Base-by-base conservation (phyloP, 1,140 invertebrate species). In the Hydropsyche tenuis region DNA sequence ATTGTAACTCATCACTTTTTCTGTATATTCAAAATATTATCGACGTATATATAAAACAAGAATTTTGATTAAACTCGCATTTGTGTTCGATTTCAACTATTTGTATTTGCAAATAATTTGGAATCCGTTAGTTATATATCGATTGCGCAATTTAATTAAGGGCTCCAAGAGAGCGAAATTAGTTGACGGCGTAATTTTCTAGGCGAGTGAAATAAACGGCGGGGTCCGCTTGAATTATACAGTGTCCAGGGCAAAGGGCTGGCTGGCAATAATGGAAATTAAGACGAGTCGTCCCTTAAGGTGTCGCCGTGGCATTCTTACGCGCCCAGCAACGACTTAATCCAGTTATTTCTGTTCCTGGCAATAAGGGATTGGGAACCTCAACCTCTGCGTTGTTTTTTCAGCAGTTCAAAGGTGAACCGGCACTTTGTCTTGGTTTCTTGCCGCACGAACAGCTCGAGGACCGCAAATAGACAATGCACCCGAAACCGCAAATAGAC, bases 241-340 rank as follows among this genome's bases (percentile, higher is more conserved):
- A 53, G 9, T 53, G 48, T 53, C 48, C 48, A 37, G 30, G 30
- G 30, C 30, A 37, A 53, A 53, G 48, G 16, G 16, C 48, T 14
- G 14, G 7, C 20, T 9, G 48, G 16, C 20, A 53, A 53, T 63
- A 63, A 63, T 63, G 23, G 60, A 63, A 63, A 63, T 63, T 63
- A 63, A 63, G 60, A 30, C 60, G 27, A 30, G 23, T 14, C 60
- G 60, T 37, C 23, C 27, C 60, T 63, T n/a, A 63, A 63, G 60
- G 23, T 63, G 60, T 63, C 25, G 14, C 60, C 46, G 18, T n/a
- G 46, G 18, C 4, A 51, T 51, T 51, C 46, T 51, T 51, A n/a
- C 46, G 30, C 30, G 30, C 20, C 48, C 48, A 20, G 23, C 60
- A 63, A 63, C 60, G 60, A 25, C 60, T 63, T 63, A 63, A 63